Percentiles rank a stretch among this genome's conserved stretches.
phyloP scores from a whole-genome alignment of 2,888 invertebrate genomes.

The Drosophila tripunctata region DNA sequence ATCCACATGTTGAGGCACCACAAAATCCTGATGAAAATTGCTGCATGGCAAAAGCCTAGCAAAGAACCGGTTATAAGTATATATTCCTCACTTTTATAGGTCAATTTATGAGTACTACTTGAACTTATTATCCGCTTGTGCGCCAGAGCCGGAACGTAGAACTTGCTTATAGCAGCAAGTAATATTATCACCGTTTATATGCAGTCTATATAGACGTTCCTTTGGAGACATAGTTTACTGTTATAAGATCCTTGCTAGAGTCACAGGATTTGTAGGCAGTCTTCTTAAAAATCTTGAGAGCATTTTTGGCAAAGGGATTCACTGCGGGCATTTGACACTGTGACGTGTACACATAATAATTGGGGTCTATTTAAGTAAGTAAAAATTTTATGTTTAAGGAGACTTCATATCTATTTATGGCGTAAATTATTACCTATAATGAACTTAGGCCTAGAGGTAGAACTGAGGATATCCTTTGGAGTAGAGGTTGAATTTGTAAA shows the following conservation, averaged over 20 bases:
- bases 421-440: constrained; percentile 28
- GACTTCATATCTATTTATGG: neutral
- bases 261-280: constrained; percentile 85
- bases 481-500: neutral
- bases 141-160: constrained; percentile 67
- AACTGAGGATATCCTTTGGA: neutral
- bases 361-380: constrained; percentile 3
- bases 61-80: neutral
- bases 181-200: constrained; percentile 59
- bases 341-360: constrained; percentile 84
- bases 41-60: constrained; percentile 67
- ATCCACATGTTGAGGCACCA: constrained; percentile 67
- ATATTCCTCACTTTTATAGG: neutral
- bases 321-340: constrained; percentile 87
- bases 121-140: constrained; percentile 67
- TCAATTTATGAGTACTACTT: constrained; percentile 58
- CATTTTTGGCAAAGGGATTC: constrained; percentile 86
- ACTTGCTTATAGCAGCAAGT: constrained; percentile 81
- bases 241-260: constrained; percentile 71
- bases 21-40: constrained; percentile 64
- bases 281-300: constrained; percentile 85
- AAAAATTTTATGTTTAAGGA: too few species aligned
- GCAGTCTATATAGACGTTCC: constrained; percentile 60
- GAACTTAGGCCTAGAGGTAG: neutral
- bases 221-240: constrained; percentile 61